These are phyloP conservation scores for Dipodomys ordii DNA, from an alignment of 2,113 vertebrate genomes.

Conservation along the genomic window DNA sequence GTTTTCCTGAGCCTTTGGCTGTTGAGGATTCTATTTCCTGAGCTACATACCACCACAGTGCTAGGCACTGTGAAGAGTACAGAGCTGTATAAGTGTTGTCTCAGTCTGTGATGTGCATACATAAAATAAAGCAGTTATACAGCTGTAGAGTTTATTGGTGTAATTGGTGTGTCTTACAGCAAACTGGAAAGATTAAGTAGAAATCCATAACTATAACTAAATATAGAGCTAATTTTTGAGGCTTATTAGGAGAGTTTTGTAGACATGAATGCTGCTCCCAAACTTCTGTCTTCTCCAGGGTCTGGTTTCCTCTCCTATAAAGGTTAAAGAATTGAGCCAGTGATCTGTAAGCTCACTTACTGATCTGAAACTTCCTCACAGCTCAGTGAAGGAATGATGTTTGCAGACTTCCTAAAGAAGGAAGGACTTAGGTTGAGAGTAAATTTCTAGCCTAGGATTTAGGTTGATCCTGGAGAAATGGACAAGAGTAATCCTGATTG, in stretches of 20 bases:
- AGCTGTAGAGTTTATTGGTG: neutral
- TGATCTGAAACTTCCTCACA: neutral
- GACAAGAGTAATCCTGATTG: neutral
- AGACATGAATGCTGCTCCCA: neutral
- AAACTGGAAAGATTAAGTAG: neutral
- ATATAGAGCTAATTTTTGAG: neutral
- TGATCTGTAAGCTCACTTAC: neutral
- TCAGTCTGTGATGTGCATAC: neutral
- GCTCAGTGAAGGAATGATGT: neutral
- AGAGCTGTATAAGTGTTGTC: neutral
- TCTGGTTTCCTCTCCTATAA: neutral
- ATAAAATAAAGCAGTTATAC: neutral
- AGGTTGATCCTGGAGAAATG: neutral
- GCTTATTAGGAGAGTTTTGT: neutral
- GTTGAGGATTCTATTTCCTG: conserved; percentile 21
- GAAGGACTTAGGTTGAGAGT: neutral
- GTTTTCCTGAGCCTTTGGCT: conserved; percentile 10
- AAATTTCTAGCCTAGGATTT: neutral
- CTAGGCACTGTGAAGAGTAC: neutral
- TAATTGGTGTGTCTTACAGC: neutral
- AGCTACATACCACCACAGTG: neutral
- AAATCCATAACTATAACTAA: neutral
- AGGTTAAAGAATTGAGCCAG: neutral
- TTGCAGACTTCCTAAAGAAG: neutral
- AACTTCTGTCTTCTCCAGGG: neutral